Evolutionary conservation across 1,140 invertebrate species (phyloP).

Genomic region (Spodoptera frugiperda): DNA sequence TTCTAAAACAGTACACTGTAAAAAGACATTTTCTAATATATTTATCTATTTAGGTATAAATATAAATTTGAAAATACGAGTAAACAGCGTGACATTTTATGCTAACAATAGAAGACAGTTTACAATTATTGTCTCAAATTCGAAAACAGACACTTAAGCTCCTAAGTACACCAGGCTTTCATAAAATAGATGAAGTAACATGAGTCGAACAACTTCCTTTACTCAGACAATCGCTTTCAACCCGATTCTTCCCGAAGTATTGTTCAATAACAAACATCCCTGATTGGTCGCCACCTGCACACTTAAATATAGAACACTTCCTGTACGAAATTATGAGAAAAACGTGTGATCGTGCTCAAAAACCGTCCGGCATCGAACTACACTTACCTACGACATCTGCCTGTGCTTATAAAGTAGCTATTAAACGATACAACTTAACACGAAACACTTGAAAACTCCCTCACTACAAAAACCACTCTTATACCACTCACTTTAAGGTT

Average conservation of each 20-base stretch:
- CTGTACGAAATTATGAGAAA: slow-evolving; percentile 45
- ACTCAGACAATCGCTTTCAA: slow-evolving; percentile 17
- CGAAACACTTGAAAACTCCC: background rate
- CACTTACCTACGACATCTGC: slow-evolving; percentile 28
- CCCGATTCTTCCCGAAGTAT: background rate
- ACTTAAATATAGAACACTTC: slow-evolving; percentile 49
- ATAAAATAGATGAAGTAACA: background rate
- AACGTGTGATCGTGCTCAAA: slow-evolving; percentile 51
- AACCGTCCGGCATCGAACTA: background rate
- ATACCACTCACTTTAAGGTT: background rate
- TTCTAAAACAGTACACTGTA: no score
- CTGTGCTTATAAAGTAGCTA: slow-evolving; percentile 41
- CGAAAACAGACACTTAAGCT: no score
- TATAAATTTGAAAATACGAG: no score
- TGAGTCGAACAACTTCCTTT: slow-evolving; percentile 10
- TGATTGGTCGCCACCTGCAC: slow-evolving; percentile 42
- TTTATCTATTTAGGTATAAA: no score
- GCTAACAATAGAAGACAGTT: no score
- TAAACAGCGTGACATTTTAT: no score
- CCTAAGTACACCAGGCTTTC: background rate
- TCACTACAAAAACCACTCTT: background rate
- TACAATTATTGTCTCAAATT: no score
- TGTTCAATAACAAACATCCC: slow-evolving; percentile 29
- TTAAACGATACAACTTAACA: slow-evolving; percentile 8
- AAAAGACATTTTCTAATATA: no score